Evolutionary conservation across 2,888 invertebrate genomes (phyloP), one percentile per base, ranked within the genome.

Genomic region (Leptopilina myrica): DNA sequence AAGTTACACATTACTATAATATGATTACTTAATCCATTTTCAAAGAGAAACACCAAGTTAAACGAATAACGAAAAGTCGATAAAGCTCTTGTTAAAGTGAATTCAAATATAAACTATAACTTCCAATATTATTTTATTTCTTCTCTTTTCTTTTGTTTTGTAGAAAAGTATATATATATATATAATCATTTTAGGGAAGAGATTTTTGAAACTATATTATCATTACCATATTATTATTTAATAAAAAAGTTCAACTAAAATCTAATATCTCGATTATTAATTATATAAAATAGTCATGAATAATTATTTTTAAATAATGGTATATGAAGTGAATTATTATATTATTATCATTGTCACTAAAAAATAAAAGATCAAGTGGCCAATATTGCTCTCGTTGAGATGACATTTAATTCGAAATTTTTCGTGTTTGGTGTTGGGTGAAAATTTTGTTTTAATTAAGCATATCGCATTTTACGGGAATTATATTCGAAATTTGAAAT

Each of bases 1-100:
- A 15, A 43, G 43, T 43, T 49, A 49, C 46, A 67, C 67, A 20
- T 67, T 67, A 65, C 14, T 33, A 43, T 65, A 65, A 65, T 67
- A 0, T 20, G 20, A 67, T 26, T 49, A 67, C 12, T 67, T 11
- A 67, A 67, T 67, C 49, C 49, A 4, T 67, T 46, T 67, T 49
- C 46, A 15, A 33, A 33, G 26, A 64, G 4, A 64, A 33, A 33
- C 64, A 33, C 33, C 11, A 59, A 15, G 59, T n/a, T 33, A 5
- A 64, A 64, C 64, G 64, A 33, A 33, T 33, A 64, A 64, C 64
- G 5, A 26, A 64, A 64, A 33, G 33, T 64, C 64, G 64, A 64
- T 64, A 64, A 64, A 26, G 64, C 33, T 64, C 20, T 33, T 65
- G 65, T 26, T 26, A 15, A 69, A 53, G n/a, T 53, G 69, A 4